These are phyloP conservation scores for Asobara japonica DNA, from an alignment of 1,140 invertebrate species.

Conservation along the genomic window DNA sequence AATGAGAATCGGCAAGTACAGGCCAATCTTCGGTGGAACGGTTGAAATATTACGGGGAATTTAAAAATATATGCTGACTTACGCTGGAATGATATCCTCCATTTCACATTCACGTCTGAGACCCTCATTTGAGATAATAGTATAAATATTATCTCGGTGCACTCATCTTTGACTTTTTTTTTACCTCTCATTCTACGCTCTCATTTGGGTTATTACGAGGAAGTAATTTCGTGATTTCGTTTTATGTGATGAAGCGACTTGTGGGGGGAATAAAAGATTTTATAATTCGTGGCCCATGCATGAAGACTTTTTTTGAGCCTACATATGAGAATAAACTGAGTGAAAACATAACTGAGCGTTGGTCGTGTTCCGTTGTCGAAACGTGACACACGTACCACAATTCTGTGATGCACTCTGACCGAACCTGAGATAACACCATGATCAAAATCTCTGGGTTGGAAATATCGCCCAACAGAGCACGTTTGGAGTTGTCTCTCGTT, in stretches of 20 bases:
- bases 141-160: constrained; percentile 8
- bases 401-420: constrained; percentile 23
- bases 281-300: constrained; percentile 11
- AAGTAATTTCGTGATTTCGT: constrained; percentile 14
- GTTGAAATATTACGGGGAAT: neutral
- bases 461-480: constrained; percentile 10
- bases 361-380: constrained; percentile 14
- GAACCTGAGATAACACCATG: neutral
- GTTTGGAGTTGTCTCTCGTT: neutral
- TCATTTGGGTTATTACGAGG: constrained; percentile 10
- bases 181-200: neutral
- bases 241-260: neutral
- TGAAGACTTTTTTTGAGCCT: neutral
- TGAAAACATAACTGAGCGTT: neutral
- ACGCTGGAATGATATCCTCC: neutral
- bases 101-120: neutral
- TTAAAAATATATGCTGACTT: neutral
- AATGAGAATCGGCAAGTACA: neutral
- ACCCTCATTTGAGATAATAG: constrained; percentile 15
- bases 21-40: neutral
- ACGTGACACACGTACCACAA: constrained; percentile 18
- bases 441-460: constrained; percentile 8
- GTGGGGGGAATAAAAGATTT: constrained; percentile 12
- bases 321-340: constrained; percentile 5
- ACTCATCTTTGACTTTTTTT: neutral